Evolutionary conservation across 1,140 invertebrate genomes (phyloP), one percentile per base, ranked within the genome.

Genomic region (Lamellibrachia luymesi): DNA sequence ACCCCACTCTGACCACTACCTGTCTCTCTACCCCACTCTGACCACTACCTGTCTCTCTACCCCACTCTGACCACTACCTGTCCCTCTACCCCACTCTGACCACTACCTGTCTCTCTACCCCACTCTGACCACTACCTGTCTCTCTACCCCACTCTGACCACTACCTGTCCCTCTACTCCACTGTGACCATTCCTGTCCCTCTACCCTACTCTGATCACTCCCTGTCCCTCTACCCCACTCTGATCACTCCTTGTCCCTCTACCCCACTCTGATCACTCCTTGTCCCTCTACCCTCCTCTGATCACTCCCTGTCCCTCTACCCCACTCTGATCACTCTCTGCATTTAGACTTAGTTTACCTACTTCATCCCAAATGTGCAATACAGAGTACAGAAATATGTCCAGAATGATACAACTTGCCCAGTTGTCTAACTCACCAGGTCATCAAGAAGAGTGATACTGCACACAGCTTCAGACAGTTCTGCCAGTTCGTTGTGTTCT

Each of bases 361-460:
- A 17, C 25, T 80, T 80, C 64, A 80, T 80, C 64, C 17, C 7
- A 93, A 49, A 92, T 64, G 25, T 38, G 92, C 27, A 56, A 51
- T 50, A n/a, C n/a, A 17, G 52, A 10, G n/a, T 50, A n/a, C n/a
- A 17, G 52, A 80, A 80, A 80, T 80, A 4, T 80, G 64, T 80
- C 13, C 13, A 17, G 8, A 80, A 80, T 80, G 64, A 80, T 22
- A 80, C 64, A 80, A 80, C 64, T 80, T 80, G 25, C 64, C 64
- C 27, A 27, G 49, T 38, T 38, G 22, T 25, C 17, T n/a, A 22
- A 50, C 95, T 95, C 95, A 97, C 97, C 94, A 97, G 94, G 92
- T 96, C 95, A 94, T 97, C 96, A 13, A 97, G 94, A 93, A 94
- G 95, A 52, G 93, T 94, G 7, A 97, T 94, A 93, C 96, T 94